Percentiles rank a stretch among this genome's conserved stretches.
Conservation (phyloP, 2,113 vertebrate species). For the Bos javanicus region DNA sequence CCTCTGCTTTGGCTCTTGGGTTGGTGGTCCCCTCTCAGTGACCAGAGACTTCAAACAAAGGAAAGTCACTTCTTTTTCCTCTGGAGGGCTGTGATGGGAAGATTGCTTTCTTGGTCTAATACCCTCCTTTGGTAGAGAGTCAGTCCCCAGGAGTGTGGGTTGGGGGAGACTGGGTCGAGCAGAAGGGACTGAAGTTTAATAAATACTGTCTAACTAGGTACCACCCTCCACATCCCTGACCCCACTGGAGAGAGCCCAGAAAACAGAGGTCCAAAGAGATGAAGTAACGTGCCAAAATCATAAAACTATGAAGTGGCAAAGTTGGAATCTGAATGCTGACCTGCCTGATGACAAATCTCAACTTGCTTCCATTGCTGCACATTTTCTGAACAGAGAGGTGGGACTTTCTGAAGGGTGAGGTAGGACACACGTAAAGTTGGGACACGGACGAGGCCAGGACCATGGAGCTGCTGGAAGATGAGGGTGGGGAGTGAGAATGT, state of each 20-base stretch:
- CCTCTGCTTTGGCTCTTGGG: neutral
- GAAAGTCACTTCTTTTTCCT: neutral
- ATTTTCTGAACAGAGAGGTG: neutral
- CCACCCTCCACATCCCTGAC: neutral
- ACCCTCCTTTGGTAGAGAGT: neutral
- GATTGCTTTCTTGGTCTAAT: neutral
- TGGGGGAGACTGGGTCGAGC: neutral
- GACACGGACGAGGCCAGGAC: neutral
- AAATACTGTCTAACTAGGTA: neutral
- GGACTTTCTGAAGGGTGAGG: neutral
- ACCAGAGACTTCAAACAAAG: neutral
- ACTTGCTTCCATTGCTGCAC: neutral
- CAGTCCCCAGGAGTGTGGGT: neutral
- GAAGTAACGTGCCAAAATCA: neutral
- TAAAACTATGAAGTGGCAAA: neutral
- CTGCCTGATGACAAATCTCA: neutral
- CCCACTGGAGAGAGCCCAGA: neutral
- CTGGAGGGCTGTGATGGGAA: neutral
- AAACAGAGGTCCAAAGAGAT: neutral
- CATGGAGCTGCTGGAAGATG: neutral
- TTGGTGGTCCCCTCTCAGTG: neutral
- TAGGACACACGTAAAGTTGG: neutral
- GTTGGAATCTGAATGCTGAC: constrained; percentile 5
- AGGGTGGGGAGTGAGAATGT: neutral
- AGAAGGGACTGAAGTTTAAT: neutral